phyloP scores from a whole-genome alignment of 2,888 invertebrate species.

The Polymixis flavicincta region DNA sequence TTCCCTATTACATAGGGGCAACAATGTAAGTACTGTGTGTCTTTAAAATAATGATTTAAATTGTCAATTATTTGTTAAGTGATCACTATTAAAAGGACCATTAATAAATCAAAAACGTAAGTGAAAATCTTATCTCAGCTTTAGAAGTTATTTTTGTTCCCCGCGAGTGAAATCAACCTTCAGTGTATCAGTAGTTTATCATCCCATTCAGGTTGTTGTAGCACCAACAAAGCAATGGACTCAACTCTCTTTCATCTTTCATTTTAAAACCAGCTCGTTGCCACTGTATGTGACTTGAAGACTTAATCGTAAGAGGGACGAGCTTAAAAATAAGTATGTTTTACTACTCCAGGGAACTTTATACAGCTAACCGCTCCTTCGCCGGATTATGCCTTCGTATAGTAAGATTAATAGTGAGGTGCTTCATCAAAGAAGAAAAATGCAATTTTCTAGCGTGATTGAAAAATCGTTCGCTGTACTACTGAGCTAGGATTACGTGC shows the following conservation, averaged over 20 bases:
- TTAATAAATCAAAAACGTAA: not conserved
- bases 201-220: slow-evolving; percentile 36
- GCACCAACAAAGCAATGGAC: slow-evolving; percentile 40
- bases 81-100: not conserved
- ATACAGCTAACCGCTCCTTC: slow-evolving; percentile 64
- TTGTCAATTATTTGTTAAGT: not conserved
- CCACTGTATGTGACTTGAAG: slow-evolving; percentile 57
- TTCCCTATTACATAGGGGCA: too few species aligned
- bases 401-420: slow-evolving; percentile 69
- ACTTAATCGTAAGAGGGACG: slow-evolving; percentile 52
- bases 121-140: not conserved
- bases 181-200: slow-evolving; percentile 34
- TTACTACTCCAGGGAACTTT: slow-evolving; percentile 48
- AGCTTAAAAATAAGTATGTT: slow-evolving; percentile 61
- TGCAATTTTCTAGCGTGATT: slow-evolving; percentile 67
- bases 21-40: not conserved
- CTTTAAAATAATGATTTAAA: not conserved
- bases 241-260: slow-evolving; percentile 42
- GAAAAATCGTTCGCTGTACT: slow-evolving; percentile 63
- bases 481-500: slow-evolving; percentile 56
- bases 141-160: slow-evolving; percentile 2
- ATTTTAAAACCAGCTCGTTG: slow-evolving; percentile 46
- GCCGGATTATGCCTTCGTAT: slow-evolving; percentile 67
- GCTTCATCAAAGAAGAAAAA: slow-evolving; percentile 68
- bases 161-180: slow-evolving; percentile 9